These are phyloP conservation scores for Falco cherrug DNA, from an alignment of 2,797 vertebrate genomes.

Conservation along the genomic window DNA sequence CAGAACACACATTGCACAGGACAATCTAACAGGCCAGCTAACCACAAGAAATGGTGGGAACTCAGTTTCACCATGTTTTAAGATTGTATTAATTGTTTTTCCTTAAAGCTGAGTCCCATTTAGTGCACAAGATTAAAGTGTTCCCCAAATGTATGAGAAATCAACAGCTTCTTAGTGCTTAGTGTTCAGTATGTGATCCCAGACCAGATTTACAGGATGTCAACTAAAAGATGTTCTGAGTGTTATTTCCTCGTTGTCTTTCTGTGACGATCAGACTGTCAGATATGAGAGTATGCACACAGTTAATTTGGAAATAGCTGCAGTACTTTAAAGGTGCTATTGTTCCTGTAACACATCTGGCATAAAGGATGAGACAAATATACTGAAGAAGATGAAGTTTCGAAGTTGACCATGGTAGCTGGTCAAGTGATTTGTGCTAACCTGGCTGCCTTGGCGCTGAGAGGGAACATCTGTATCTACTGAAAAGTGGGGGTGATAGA, in stretches of 20 bases:
- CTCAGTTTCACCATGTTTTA: background rate
- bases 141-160: background rate
- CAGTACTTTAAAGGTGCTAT: background rate
- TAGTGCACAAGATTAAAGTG: background rate
- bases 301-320: background rate
- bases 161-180: background rate
- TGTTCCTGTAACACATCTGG: background rate
- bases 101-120: background rate
- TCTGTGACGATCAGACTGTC: background rate
- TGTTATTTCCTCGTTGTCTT: background rate
- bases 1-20: background rate
- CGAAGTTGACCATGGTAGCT: background rate
- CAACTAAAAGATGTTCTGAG: background rate
- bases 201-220: background rate
- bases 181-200: background rate
- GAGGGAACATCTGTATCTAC: background rate
- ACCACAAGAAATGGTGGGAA: background rate
- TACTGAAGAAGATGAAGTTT: background rate
- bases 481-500: background rate
- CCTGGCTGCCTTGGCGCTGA: background rate
- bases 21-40: background rate
- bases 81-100: background rate
- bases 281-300: background rate
- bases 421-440: background rate
- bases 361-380: background rate